These are phyloP conservation scores for Neopelma chrysocephalum DNA, from an alignment of 2,797 vertebrate species.

Conservation along the genomic window DNA sequence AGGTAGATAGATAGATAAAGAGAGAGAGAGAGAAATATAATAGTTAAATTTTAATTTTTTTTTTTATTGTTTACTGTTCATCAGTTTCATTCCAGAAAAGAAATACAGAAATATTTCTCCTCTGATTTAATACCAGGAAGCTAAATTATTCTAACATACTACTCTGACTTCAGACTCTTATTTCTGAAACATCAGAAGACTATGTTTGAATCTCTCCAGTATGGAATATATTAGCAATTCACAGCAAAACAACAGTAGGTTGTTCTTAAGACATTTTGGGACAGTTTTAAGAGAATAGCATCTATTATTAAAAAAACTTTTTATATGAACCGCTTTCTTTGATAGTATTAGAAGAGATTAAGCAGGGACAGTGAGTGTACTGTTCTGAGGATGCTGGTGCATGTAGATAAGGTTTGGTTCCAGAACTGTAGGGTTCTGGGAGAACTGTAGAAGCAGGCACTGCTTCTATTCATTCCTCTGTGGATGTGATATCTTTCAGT, in stretches of 20 bases:
- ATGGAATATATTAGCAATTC: not conserved
- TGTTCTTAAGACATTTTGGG: not conserved
- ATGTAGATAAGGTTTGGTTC: not conserved
- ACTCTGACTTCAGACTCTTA: not conserved
- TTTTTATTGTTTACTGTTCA: not conserved
- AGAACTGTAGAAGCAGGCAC: not conserved
- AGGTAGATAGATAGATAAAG: not conserved
- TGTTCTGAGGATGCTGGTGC: not conserved
- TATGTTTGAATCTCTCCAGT: not conserved
- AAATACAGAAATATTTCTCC: not conserved
- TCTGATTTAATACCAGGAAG: not conserved
- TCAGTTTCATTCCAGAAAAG: not conserved
- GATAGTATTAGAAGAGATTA: not conserved
- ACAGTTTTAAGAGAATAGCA: not conserved
- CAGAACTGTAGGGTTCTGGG: not conserved
- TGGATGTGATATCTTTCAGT: not conserved
- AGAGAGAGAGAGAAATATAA: too few species aligned
- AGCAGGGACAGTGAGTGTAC: not conserved
- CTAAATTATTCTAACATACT: not conserved
- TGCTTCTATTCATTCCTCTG: not conserved
- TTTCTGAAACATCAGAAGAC: not conserved
- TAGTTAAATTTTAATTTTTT: not conserved
- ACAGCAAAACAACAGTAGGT: not conserved
- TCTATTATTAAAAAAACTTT: not conserved
- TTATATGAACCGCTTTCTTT: not conserved